A percentile compares a stretch with the other conserved stretches of the same genome.
Evolutionary conservation across 2,797 vertebrate genomes (phyloP).

Genomic region (Amblyopsis hoosieri): DNA sequence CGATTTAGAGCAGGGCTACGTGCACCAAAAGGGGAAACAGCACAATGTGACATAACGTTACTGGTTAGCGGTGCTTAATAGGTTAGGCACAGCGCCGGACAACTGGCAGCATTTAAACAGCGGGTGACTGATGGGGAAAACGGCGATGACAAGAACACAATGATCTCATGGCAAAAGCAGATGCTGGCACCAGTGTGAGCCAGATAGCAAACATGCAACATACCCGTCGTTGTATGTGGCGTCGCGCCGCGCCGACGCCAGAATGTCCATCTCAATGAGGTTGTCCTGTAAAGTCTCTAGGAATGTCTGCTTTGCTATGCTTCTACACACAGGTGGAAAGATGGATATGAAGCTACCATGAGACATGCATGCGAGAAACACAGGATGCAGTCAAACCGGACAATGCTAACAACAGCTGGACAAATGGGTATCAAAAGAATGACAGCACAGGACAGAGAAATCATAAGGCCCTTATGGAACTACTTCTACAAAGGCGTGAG

Average conservation of each 20-base stretch:
- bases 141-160: conserved; percentile 38
- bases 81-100: conserved; percentile 35
- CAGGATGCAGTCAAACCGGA: conserved; percentile 41
- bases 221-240: conserved; percentile 96
- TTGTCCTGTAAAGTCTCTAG: conserved; percentile 99
- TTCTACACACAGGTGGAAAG: conserved; percentile 98
- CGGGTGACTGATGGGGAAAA: conserved; percentile 47
- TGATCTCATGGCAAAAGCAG: conserved; percentile 71
- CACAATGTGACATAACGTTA: conserved; percentile 54
- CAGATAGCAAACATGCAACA: conserved; percentile 79
- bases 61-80: conserved; percentile 52
- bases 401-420: conserved; percentile 50
- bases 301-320: conserved; percentile 99
- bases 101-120: conserved; percentile 53
- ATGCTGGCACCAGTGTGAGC: conserved; percentile 48
- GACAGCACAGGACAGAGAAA: conserved; percentile 47
- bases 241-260: conserved; percentile 92
- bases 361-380: conserved; percentile 87
- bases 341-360: conserved; percentile 87
- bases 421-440: conserved; percentile 54
- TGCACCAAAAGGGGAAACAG: conserved; percentile 45
- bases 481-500: conserved; percentile 67
- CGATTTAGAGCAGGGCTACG: conserved; percentile 43
- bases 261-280: conserved; percentile 99
- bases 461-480: conserved; percentile 77